phyloP scores from a whole-genome alignment of 2,888 invertebrate species.

The Ditylenchus weischeri region DNA sequence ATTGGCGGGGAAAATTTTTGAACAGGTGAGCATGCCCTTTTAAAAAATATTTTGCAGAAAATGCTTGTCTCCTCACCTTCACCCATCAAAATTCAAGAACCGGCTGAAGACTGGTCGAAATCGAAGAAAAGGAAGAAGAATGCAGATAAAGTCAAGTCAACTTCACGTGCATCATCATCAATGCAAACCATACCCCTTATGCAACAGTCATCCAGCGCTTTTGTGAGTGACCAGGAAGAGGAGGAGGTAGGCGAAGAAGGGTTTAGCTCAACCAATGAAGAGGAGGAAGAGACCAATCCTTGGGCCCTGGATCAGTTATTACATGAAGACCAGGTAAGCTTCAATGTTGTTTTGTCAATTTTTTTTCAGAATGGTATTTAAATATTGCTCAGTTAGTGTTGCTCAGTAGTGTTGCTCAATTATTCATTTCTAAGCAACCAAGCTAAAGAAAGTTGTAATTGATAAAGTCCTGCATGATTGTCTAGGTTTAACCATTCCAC shows the following conservation, averaged over 20 bases:
- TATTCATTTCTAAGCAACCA: no score
- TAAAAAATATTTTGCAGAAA: neutral
- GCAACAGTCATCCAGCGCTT: neutral
- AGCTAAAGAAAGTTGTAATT: no score
- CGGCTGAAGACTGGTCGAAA: neutral
- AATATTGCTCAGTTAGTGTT: neutral
- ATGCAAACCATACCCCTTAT: no score
- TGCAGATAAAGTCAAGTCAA: neutral
- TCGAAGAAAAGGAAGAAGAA: neutral
- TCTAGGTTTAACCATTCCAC: no score
- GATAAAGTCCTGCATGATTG: no score
- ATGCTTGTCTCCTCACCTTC: slow-evolving; percentile 10
- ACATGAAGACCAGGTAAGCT: slow-evolving; percentile 45
- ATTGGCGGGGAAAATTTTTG: no score
- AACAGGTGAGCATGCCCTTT: no score
- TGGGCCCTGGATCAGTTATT: slow-evolving; percentile 52
- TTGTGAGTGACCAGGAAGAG: neutral
- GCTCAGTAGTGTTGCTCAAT: no score
- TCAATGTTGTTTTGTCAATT: neutral
- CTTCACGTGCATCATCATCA: no score
- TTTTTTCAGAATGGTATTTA: neutral
- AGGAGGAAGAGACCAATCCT: slow-evolving; percentile 42
- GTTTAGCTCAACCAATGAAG: slow-evolving; percentile 19
- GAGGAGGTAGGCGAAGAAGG: neutral
- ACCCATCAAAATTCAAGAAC: neutral